Conservation (phyloP, 2,888 invertebrate genomes). For the Endomychus coccineus region DNA sequence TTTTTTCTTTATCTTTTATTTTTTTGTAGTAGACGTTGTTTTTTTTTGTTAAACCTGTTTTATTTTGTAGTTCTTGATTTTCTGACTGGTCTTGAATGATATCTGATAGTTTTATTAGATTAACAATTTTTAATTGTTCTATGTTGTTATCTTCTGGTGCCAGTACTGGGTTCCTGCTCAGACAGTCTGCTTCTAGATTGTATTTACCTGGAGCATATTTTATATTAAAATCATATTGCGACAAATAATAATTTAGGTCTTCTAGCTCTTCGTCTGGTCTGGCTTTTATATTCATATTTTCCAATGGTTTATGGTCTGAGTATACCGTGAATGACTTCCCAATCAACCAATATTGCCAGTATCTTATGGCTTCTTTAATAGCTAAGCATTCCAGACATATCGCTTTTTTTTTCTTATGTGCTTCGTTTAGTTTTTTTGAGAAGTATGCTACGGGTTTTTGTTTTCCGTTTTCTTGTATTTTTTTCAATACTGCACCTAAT, state of each 20-base stretch:
- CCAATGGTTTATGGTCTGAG: conserved; percentile 22
- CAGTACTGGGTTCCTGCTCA: conserved; percentile 9
- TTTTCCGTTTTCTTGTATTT: conserved; percentile 18
- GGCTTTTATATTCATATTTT: conserved; percentile 24
- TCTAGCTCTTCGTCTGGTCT: conserved; percentile 27
- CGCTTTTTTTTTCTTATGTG: conserved; percentile 22
- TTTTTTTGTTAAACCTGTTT: no score
- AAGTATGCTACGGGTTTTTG: conserved; percentile 21
- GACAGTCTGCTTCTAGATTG: conserved; percentile 9
- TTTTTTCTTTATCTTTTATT: background rate
- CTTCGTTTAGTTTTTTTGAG: conserved; percentile 24
- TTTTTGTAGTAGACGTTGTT: conserved; percentile 2
- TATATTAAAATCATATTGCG: conserved; percentile 25
- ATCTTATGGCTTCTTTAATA: conserved; percentile 24
- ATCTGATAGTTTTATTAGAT: conserved; percentile 7
- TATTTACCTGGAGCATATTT: conserved; percentile 19
- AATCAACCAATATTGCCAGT: conserved; percentile 21
- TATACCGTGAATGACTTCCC: conserved; percentile 12
- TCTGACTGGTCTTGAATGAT: conserved; percentile 7
- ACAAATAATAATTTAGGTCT: conserved; percentile 23
- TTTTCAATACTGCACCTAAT: conserved; percentile 23
- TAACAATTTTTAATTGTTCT: conserved; percentile 8
- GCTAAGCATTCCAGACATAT: conserved; percentile 25
- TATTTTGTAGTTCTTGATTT: conserved; percentile 3
- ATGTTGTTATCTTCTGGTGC: background rate